Conservation (phyloP, 2,888 invertebrate genomes). For the Noctua janthe region DNA sequence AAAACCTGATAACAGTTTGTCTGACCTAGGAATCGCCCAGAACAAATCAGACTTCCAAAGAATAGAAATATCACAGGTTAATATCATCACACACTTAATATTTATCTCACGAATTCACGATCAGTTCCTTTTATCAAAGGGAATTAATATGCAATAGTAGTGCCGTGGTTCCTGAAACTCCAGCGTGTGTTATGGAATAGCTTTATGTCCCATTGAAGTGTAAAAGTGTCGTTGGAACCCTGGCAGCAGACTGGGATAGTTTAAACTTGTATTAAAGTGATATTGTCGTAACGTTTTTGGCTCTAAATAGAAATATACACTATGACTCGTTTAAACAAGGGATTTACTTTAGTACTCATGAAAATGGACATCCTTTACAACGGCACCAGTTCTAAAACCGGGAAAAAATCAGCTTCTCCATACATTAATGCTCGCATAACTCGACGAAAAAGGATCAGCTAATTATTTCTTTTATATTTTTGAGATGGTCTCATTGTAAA, state of each 20-base stretch:
- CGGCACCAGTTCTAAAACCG: not conserved
- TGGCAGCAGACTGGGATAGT: slow-evolving; percentile 9
- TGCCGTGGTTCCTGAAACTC: slow-evolving; percentile 55
- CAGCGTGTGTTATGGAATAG: slow-evolving; percentile 44
- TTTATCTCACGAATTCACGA: slow-evolving; percentile 52
- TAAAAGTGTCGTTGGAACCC: slow-evolving; percentile 9
- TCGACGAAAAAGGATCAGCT: not conserved
- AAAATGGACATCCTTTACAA: not conserved
- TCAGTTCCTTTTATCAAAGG: slow-evolving; percentile 47
- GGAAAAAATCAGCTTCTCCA: not conserved
- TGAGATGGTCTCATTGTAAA: not conserved
- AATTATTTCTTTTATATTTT: not conserved
- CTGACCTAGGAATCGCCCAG: not conserved
- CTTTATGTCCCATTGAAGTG: slow-evolving; percentile 22
- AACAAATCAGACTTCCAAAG: slow-evolving; percentile 2
- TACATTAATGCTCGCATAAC: not conserved
- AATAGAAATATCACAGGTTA: slow-evolving; percentile 16
- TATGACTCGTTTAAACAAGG: not conserved
- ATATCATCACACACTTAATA: slow-evolving; percentile 43
- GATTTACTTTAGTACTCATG: not conserved
- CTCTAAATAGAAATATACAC: not conserved
- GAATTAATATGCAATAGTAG: slow-evolving; percentile 62
- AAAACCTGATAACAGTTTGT: not conserved
- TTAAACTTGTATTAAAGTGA: slow-evolving; percentile 6
- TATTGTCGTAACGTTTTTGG: not conserved